A percentile compares a stretch with the other conserved stretches of the same genome.
These are phyloP conservation scores for Chaenogobius annularis DNA, from an alignment of 2,113 vertebrate species.

Conservation along the genomic window DNA sequence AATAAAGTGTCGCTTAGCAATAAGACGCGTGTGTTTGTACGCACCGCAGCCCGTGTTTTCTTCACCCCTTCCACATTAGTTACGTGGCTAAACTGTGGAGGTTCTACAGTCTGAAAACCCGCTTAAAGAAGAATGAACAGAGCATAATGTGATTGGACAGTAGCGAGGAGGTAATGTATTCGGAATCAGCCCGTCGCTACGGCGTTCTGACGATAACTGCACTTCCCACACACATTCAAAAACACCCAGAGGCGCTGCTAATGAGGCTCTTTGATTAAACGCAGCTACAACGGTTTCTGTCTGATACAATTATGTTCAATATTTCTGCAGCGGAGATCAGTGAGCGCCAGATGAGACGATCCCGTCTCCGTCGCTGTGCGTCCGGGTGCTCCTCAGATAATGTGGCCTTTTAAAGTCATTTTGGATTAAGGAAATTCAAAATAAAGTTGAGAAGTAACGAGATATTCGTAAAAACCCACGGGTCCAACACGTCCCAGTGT, in stretches of 20 bases:
- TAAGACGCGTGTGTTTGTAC: too few relatives aligned
- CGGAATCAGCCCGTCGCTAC: not conserved
- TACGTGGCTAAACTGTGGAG: too few relatives aligned
- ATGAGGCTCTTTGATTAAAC: not conserved
- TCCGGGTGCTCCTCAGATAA: not conserved
- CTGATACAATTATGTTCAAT: not conserved
- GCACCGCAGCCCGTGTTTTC: too few relatives aligned
- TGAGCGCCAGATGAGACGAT: not conserved
- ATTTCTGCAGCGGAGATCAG: not conserved
- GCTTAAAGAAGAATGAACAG: not conserved
- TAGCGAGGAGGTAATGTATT: not conserved
- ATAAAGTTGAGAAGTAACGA: too few relatives aligned
- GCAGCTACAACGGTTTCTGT: not conserved
- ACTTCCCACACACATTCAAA: not conserved
- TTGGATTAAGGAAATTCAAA: not conserved
- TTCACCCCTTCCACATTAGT: too few relatives aligned
- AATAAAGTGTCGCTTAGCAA: too few relatives aligned
- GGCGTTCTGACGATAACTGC: not conserved
- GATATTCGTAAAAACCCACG: not conserved
- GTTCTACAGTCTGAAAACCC: too few relatives aligned
- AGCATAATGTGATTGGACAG: not conserved
- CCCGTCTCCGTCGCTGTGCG: not conserved
- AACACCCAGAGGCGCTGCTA: not conserved
- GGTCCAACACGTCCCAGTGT: too few relatives aligned
- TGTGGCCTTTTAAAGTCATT: not conserved